A percentile compares a stretch with the other conserved stretches of the same genome.
phyloP scores from a whole-genome alignment of 2,797 vertebrate genomes.

The Anas acuta region DNA sequence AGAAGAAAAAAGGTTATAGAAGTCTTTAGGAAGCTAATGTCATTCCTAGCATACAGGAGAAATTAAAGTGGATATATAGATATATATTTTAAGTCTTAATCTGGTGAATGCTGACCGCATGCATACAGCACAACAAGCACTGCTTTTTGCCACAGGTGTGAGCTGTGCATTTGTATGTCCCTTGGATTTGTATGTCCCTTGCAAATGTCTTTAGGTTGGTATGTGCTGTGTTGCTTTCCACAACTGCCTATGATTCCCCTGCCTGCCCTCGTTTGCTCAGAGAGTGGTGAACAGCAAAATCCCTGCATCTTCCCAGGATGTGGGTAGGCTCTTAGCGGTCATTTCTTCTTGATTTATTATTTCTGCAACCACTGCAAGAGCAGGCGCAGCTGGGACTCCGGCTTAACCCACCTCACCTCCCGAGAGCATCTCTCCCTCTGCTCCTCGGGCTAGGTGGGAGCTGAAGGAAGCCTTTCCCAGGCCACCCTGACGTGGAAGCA shows the following conservation, averaged over 20 bases:
- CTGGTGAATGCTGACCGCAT: neutral
- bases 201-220: neutral
- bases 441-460: neutral
- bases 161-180: rapidly evolving
- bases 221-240: neutral
- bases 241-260: neutral
- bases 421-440: rapidly evolving
- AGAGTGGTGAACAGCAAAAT: neutral
- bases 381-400: neutral
- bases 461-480: neutral
- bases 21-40: neutral
- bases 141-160: neutral
- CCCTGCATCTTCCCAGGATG: neutral
- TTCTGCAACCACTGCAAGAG: neutral
- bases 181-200: neutral
- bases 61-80: neutral
- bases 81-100: neutral
- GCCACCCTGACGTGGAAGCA: neutral
- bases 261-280: neutral
- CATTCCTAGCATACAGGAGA: neutral
- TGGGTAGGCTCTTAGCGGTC: neutral
- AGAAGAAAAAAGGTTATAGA: neutral
- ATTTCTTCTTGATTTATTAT: neutral
- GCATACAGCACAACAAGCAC: neutral
- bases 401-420: neutral